These are phyloP conservation scores for Torymus tubicola DNA, from an alignment of 2,888 invertebrate genomes.

Conservation along the genomic window DNA sequence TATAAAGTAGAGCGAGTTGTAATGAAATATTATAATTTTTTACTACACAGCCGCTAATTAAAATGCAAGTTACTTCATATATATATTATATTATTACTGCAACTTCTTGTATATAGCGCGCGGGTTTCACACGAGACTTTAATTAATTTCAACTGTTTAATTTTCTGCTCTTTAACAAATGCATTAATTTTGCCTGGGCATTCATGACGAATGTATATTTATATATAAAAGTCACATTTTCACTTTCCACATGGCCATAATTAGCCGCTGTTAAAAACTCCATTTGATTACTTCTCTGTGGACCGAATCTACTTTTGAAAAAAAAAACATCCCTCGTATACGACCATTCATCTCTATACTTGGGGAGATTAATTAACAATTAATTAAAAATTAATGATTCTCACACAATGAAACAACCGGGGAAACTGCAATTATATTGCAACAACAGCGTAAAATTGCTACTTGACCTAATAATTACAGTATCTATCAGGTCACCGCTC, in stretches of 20 bases:
- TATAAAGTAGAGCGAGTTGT: no score
- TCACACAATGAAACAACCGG: background rate
- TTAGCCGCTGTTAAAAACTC: background rate
- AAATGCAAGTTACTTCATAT: background rate
- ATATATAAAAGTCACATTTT: background rate
- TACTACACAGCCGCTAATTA: background rate
- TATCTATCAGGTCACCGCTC: slow-evolving; percentile 36
- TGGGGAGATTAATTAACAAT: background rate
- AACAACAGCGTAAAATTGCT: slow-evolving; percentile 32
- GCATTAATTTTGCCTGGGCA: background rate
- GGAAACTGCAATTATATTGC: slow-evolving; percentile 35
- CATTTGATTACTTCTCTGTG: background rate
- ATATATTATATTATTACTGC: background rate
- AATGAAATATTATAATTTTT: no score
- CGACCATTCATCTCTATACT: no score
- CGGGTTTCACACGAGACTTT: background rate
- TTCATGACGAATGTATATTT: background rate
- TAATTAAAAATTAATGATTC: slow-evolving; percentile 3
- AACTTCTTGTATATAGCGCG: no score
- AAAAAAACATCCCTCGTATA: no score
- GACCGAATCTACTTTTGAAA: background rate
- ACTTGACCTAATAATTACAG: slow-evolving; percentile 52
- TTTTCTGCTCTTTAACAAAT: slow-evolving; percentile 1
- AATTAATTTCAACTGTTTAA: slow-evolving; percentile 15
- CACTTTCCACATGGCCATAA: background rate